These are phyloP conservation scores for Cecidostiba fungosa DNA, from an alignment of 2,888 invertebrate genomes.

Conservation along the genomic window DNA sequence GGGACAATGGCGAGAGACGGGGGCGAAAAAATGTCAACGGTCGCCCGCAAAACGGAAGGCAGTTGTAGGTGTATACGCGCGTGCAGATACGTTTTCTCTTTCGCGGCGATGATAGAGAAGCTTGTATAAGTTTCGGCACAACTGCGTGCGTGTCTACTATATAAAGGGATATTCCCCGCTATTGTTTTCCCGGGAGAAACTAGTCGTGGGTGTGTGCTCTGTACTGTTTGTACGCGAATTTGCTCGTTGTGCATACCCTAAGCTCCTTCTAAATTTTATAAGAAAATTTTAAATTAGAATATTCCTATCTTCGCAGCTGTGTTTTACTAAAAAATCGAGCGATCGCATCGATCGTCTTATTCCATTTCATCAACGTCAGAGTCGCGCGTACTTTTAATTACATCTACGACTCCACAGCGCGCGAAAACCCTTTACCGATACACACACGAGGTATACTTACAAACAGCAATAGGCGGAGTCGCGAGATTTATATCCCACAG, in stretches of 20 bases:
- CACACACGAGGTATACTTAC: neutral
- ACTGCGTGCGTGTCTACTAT: neutral
- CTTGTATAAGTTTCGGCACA: neutral
- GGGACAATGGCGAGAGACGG: neutral
- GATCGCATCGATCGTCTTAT: slow-evolving; percentile 33
- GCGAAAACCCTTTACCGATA: slow-evolving; percentile 24
- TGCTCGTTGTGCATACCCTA: neutral
- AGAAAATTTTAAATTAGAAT: neutral
- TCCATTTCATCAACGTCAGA: slow-evolving; percentile 43
- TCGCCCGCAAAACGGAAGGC: neutral
- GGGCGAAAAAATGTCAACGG: neutral
- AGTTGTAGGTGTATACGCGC: neutral
- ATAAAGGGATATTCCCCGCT: neutral
- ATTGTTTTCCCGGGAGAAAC: neutral
- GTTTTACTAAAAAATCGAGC: neutral
- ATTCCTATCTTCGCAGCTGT: neutral
- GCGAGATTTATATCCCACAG: slow-evolving; percentile 48
- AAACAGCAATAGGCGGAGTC: slow-evolving; percentile 21
- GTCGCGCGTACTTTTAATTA: slow-evolving; percentile 14
- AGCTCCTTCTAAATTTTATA: neutral
- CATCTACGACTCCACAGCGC: slow-evolving; percentile 18
- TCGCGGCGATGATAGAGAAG: neutral
- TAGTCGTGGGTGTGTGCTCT: neutral
- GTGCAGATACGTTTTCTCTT: neutral
- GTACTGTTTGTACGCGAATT: neutral